phyloP scores from a whole-genome alignment of 2,888 invertebrate species.

The Meloe dianella region DNA sequence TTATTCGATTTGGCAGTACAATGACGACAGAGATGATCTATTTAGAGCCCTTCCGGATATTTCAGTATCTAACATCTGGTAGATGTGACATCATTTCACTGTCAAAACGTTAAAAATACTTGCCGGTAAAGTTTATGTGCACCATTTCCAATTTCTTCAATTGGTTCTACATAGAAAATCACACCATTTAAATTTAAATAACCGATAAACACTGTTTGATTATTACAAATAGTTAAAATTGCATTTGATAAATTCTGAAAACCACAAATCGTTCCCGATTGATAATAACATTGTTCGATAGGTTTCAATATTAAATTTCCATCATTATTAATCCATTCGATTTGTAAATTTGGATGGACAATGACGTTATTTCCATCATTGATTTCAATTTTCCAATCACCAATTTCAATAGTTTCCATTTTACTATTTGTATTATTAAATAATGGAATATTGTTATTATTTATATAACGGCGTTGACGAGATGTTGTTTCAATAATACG shows the following conservation, averaged over 20 bases:
- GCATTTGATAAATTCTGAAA: slow-evolving; percentile 44
- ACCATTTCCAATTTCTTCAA: slow-evolving; percentile 37
- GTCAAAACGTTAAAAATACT: neutral
- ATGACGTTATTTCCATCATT: slow-evolving; percentile 46
- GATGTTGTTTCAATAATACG: slow-evolving; percentile 37
- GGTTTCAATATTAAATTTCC: slow-evolving; percentile 30
- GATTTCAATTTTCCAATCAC: slow-evolving; percentile 49
- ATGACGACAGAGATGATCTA: too few species aligned
- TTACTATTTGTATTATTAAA: too few species aligned
- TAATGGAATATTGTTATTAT: slow-evolving; percentile 38
- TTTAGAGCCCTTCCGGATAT: too few species aligned
- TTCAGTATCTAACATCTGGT: too few species aligned
- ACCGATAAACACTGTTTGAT: slow-evolving; percentile 43
- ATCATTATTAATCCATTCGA: slow-evolving; percentile 45
- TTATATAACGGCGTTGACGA: slow-evolving; percentile 38
- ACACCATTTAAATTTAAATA: slow-evolving; percentile 46
- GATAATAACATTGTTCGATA: slow-evolving; percentile 46
- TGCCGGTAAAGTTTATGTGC: slow-evolving; percentile 41
- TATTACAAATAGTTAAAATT: slow-evolving; percentile 49
- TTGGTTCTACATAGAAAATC: slow-evolving; percentile 49
- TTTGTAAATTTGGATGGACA: slow-evolving; percentile 43
- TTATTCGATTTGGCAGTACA: too few species aligned
- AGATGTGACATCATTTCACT: neutral
- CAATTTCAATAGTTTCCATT: slow-evolving; percentile 47
- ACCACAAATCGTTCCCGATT: slow-evolving; percentile 47